These are phyloP conservation scores for Pygocentrus nattereri DNA, from an alignment of 2,797 vertebrate species.

Conservation along the genomic window DNA sequence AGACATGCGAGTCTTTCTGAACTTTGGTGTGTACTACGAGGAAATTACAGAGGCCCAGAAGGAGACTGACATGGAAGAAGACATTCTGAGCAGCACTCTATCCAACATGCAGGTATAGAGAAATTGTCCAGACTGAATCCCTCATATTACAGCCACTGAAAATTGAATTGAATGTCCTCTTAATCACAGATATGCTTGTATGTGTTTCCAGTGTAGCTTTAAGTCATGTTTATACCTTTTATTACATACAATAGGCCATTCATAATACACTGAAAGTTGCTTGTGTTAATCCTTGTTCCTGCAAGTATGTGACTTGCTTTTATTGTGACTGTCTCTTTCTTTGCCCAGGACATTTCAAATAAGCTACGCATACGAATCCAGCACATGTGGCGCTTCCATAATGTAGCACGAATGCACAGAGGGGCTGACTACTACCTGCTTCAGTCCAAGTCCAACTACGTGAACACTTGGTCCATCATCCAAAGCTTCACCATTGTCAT, in stretches of 20 bases:
- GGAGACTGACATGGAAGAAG: slow-evolving; percentile 66
- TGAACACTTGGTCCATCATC: slow-evolving; percentile 87
- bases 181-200: too few relatives aligned
- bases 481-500: slow-evolving; percentile 87
- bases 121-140: background rate
- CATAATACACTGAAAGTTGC: background rate
- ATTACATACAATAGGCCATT: background rate
- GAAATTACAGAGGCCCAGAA: slow-evolving; percentile 57
- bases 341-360: slow-evolving; percentile 12
- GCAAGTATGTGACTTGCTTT: too few relatives aligned
- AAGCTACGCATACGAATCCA: slow-evolving; percentile 17
- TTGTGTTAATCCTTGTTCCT: background rate
- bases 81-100: slow-evolving; percentile 85
- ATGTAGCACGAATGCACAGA: slow-evolving; percentile 85
- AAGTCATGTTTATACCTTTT: background rate
- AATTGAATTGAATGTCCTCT: too few relatives aligned
- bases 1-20: slow-evolving; percentile 88
- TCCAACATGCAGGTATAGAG: slow-evolving; percentile 82
- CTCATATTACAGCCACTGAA: background rate
- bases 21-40: slow-evolving; percentile 91
- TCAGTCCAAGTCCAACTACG: slow-evolving; percentile 84
- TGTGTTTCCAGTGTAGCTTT: background rate
- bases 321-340: background rate
- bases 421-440: slow-evolving; percentile 84
- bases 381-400: slow-evolving; percentile 92